These are phyloP conservation scores for Drosophila borborema DNA, from an alignment of 2,888 invertebrate genomes.

Conservation along the genomic window DNA sequence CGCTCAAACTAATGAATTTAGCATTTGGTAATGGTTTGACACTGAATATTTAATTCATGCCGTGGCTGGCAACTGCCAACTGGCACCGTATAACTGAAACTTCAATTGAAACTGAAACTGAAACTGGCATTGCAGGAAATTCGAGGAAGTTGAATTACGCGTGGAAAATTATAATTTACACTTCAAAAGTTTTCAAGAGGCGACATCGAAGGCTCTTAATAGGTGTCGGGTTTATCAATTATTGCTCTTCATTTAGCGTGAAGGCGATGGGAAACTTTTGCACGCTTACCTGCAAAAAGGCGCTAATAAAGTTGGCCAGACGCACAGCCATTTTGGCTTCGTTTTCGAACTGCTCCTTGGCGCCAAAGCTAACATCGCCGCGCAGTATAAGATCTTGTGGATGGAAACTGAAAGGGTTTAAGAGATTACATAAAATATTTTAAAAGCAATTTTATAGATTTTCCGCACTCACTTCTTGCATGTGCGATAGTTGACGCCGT, in stretches of 20 bases:
- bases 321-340: conserved; percentile 99
- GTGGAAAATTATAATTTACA: conserved; percentile 84
- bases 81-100: conserved; percentile 41
- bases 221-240: conserved; percentile 80
- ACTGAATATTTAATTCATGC: conserved; percentile 83
- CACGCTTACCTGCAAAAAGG: conserved; percentile 92
- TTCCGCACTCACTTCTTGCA: conserved; percentile 85
- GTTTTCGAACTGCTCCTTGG: conserved; percentile 95
- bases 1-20: conserved; percentile 81
- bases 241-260: conserved; percentile 80
- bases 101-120: conserved; percentile 42
- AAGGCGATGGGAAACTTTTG: conserved; percentile 64
- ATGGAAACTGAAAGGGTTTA: conserved; percentile 87
- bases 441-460: neutral
- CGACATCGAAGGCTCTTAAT: conserved; percentile 76
- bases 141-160: conserved; percentile 84
- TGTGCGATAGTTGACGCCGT: conserved; percentile 87
- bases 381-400: conserved; percentile 91
- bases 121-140: conserved; percentile 82
- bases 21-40: conserved; percentile 82
- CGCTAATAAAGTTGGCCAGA: conserved; percentile 97
- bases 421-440: neutral
- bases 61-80: conserved; percentile 54
- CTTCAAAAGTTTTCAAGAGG: conserved; percentile 82
- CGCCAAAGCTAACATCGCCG: conserved; percentile 95